Conservation (phyloP, 2,888 invertebrate species). For the Cheilosia variabilis region DNA sequence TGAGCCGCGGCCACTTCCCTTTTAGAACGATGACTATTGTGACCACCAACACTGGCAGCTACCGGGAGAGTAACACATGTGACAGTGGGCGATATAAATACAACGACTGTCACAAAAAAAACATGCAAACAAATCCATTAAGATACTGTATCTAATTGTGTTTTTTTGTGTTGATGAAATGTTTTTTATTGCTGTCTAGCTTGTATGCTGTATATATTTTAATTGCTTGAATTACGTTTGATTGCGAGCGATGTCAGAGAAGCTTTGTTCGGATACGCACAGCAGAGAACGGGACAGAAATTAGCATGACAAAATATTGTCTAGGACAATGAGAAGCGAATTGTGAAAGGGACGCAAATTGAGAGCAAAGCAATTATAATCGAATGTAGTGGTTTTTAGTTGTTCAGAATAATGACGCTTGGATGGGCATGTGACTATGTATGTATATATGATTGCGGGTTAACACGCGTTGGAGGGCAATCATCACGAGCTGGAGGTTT, state of each 20-base stretch:
- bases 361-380: conserved; percentile 72
- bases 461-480: not conserved
- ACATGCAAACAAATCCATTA: conserved; percentile 8
- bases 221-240: conserved; percentile 66
- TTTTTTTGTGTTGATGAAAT: conserved; percentile 6
- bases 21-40: conserved; percentile 57
- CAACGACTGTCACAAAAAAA: not conserved
- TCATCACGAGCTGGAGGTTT: not conserved
- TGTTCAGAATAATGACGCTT: conserved; percentile 33
- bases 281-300: conserved; percentile 8
- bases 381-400: conserved; percentile 34
- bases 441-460: not conserved
- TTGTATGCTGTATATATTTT: conserved; percentile 11
- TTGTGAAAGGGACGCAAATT: conserved; percentile 71
- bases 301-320: conserved; percentile 57
- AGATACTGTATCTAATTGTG: conserved; percentile 46
- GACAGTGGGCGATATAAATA: not conserved
- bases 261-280: conserved; percentile 29
- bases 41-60: conserved; percentile 51
- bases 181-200: conserved; percentile 39
- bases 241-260: conserved; percentile 73
- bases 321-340: conserved; percentile 53
- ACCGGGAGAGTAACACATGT: conserved; percentile 18
- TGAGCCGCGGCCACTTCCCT: conserved; percentile 69
- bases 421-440: conserved; percentile 33